Percentiles rank a stretch among this genome's conserved stretches.
These are phyloP conservation scores for Aporrectodea caliginosa DNA, from an alignment of 1,140 invertebrate genomes.

Conservation along the genomic window DNA sequence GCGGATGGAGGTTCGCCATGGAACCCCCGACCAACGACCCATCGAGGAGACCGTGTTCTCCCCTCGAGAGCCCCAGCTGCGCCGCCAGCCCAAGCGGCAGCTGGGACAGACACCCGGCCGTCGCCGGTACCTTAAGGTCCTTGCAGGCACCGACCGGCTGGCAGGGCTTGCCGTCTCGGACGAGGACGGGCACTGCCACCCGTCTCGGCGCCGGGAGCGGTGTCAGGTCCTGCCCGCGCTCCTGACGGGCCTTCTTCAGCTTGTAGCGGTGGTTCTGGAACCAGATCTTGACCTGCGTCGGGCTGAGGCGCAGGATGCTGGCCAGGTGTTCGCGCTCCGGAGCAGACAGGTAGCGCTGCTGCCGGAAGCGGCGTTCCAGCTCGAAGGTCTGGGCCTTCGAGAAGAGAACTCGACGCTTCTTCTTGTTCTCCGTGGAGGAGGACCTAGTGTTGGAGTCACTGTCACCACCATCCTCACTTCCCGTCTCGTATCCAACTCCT, in stretches of 20 bases:
- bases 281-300: constrained; percentile 93
- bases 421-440: constrained; percentile 2
- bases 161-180: constrained; percentile 87
- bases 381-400: constrained; percentile 96
- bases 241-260: constrained; percentile 61
- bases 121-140: neutral
- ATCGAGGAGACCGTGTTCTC: too few relatives aligned
- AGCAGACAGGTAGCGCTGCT: constrained; percentile 91
- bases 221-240: constrained; percentile 66
- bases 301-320: constrained; percentile 63
- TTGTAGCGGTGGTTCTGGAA: constrained; percentile 75
- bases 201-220: constrained; percentile 69
- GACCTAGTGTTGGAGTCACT: neutral
- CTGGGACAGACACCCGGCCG: neutral
- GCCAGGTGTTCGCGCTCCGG: constrained; percentile 93
- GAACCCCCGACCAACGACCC: too few relatives aligned
- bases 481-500: neutral
- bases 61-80: too few relatives aligned
- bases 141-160: constrained; percentile 41
- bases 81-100: neutral
- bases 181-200: constrained; percentile 86
- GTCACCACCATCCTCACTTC: neutral
- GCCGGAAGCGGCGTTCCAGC: constrained; percentile 87
- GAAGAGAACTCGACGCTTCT: constrained; percentile 90
- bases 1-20: too few relatives aligned